Base-by-base conservation (phyloP, 2,797 vertebrate genomes). In the Nyctibius grandis region DNA sequence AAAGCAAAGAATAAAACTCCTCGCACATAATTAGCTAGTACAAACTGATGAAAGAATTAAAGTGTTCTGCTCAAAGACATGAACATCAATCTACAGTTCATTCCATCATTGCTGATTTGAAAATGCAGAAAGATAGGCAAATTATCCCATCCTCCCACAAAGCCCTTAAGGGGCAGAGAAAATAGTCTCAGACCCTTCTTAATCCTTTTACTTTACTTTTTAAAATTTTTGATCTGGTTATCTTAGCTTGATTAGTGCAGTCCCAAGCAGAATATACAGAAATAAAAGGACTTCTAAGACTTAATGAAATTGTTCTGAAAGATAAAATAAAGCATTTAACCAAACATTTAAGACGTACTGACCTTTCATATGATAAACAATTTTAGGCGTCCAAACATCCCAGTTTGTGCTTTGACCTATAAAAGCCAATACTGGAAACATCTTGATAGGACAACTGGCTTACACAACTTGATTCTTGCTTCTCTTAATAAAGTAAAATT, bases 1-100 rank as follows among this genome's bases (percentile, higher is more conserved):
- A 97, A 97, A 97, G 95, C 54, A 96, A 96, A 97, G 70, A 93
- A 95, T 95, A 93, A 97, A 96, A 96, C 28, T 94, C 15, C 54
- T 95, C 85, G 81, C 85, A 94, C 57, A 93, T 94, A 97, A 97
- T 97, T 97, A 98, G 26, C 93, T 81, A 70, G 88, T 94, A 95
- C 12, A 94, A 97, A 97, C 68, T 90, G 75, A 93, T 92, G 89
- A 97, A 95, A 97, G 56, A 91, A 95, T 95, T 95, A 95, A 88
- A 94, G 61, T 57, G 48, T 95, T 95, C 91, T 96, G 53, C 76
- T 95, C 84, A 95, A 96, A 97, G 88, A 89, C 73, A 67, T 73
- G 54, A 80, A 96, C 81, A 94, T 96, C 93, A 84, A 63, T 91
- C 78, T 91, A 28, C 38, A 92, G 65, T 88, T 96, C 77, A 88